Evolutionary conservation across 2,888 invertebrate genomes (phyloP).

Genomic region (Cantharis flavilabris): DNA sequence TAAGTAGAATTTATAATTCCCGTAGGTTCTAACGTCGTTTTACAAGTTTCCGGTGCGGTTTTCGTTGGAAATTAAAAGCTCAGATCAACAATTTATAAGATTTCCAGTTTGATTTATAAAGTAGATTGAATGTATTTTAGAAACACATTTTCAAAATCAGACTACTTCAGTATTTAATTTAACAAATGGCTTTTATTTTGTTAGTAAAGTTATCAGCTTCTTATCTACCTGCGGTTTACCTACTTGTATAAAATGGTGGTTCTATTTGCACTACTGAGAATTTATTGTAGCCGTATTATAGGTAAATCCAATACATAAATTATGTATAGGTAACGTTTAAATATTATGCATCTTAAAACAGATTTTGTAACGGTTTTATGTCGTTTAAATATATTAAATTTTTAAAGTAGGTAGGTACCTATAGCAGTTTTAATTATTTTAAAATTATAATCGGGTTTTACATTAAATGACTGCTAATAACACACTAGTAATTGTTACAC

Average conservation of each 20-base stretch:
- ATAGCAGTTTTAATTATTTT: not conserved
- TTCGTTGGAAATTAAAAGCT: not conserved
- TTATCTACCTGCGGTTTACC: constrained; percentile 11
- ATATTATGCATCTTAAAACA: not conserved
- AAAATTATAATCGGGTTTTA: not conserved
- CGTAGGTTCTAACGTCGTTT: not conserved
- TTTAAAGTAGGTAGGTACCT: not conserved
- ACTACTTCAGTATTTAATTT: constrained; percentile 28
- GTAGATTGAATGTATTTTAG: not conserved
- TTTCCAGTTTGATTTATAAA: not conserved
- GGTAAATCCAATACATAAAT: not conserved
- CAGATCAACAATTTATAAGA: not conserved
- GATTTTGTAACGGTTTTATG: not conserved
- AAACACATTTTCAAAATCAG: constrained; percentile 1
- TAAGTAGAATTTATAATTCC: not conserved
- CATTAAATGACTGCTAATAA: not conserved
- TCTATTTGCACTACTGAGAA: not conserved
- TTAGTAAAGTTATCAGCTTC: constrained; percentile 13
- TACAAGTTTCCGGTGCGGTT: not conserved
- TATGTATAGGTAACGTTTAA: not conserved
- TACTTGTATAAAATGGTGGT: constrained; percentile 18
- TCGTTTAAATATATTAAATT: not conserved
- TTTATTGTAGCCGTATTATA: not conserved
- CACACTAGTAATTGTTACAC: not conserved
- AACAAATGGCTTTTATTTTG: constrained; percentile 29